Percentiles rank a stretch among this genome's conserved stretches.
Evolutionary conservation across 2,797 vertebrate genomes (phyloP).

Genomic region (Urosaurus nigricauda): DNA sequence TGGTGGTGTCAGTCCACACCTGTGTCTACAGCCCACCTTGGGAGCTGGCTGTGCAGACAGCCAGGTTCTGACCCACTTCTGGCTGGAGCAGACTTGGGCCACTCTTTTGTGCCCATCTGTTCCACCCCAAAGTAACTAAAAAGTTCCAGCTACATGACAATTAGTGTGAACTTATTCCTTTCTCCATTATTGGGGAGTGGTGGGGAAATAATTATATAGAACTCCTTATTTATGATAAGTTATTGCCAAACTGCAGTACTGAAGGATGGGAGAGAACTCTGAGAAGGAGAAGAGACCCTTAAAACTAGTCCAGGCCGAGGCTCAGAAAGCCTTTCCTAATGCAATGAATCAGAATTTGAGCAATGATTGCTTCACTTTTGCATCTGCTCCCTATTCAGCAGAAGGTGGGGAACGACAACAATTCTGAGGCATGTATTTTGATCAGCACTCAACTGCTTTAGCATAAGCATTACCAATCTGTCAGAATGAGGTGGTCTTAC

Average conservation of each 20-base stretch:
- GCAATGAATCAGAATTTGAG: background rate
- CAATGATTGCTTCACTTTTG: background rate
- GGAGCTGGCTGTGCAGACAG: too few species aligned
- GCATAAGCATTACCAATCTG: conserved; percentile 19
- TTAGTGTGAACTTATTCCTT: background rate
- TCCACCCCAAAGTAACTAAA: background rate
- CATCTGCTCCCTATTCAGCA: conserved; percentile 33
- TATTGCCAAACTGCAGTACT: background rate
- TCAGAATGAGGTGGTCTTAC: conserved; percentile 37
- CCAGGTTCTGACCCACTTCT: too few species aligned
- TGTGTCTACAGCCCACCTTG: too few species aligned
- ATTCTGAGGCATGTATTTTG: conserved; percentile 29
- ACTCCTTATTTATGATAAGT: background rate
- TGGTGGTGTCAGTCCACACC: too few species aligned
- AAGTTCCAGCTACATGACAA: background rate
- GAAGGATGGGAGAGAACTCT: background rate
- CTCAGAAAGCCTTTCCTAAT: background rate
- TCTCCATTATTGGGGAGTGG: background rate
- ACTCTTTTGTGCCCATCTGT: too few species aligned
- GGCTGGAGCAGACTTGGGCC: too few species aligned
- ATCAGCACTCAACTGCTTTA: conserved; percentile 17
- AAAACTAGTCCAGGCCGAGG: background rate
- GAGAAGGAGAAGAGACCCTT: background rate
- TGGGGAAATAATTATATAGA: too few species aligned
- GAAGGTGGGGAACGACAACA: conserved; percentile 13